Base-by-base conservation (phyloP, 2,888 invertebrate genomes). In the Nycteola revayana region DNA sequence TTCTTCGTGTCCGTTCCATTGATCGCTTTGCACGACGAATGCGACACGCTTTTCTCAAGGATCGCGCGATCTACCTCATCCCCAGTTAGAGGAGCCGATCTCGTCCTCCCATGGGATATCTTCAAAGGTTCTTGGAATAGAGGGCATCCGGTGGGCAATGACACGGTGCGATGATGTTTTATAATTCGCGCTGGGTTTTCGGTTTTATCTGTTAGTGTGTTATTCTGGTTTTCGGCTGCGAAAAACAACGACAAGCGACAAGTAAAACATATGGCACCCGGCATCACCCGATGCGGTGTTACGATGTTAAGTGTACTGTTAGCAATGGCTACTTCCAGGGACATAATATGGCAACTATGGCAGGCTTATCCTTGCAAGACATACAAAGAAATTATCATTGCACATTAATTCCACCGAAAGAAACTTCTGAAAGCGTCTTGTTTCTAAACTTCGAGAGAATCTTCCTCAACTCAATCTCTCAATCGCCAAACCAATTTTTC, bases 11-110 rank as follows among this genome's bases (percentile, higher is more conserved):
- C 83, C 23, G 58, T 67, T 46, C 84, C 84, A 65, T 81, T 82
- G 59, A 78, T 73, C 32, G 78, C 62, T 51, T 74, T 78, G 56
- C 80, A 78, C 26, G 82, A 78, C 9, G 77, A 75, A 41, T 82
- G 75, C 33, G 66, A 64, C 25, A 65, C 63, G 4, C 66, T 61
- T 48, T 78, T 75, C 62, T 81, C 83, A 39, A 76, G 54, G n/a
- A 69, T 58, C 32, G 69, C 74, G 9, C 71, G 60, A 37, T 79
- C 77, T 36, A 80, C 70, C 55, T 89, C 88, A 44, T 88, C 91
- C 39, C 91, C 91, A 4, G 91, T 90, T 49, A 93, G 75, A 43
- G 93, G 93, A 69, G 93, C 91, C 64, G 93, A 93, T 69, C 93
- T 88, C 48, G 93, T 93, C 72, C 93, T 89, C 75, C 92, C 93